phyloP scores from a whole-genome alignment of 2,797 vertebrate genomes.

The Siniperca scherzeri region DNA sequence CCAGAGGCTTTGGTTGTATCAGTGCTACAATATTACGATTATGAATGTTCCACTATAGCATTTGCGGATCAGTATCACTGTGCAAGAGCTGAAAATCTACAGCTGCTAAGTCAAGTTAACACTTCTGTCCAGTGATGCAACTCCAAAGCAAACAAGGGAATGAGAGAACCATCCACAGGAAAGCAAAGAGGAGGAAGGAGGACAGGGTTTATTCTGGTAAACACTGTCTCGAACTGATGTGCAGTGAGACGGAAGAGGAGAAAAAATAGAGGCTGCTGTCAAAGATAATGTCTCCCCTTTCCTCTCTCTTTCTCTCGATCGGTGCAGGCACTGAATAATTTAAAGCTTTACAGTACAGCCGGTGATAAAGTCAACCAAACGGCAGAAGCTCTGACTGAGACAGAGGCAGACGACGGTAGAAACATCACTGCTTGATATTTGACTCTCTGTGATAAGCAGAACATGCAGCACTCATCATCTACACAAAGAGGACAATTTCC shows the following conservation, averaged over 20 bases:
- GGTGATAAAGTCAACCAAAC: slow-evolving; percentile 71
- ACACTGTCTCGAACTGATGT: slow-evolving; percentile 62
- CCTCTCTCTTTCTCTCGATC: slow-evolving; percentile 53
- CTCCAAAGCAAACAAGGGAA: slow-evolving; percentile 20
- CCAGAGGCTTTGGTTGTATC: neutral
- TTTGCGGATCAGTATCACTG: neutral
- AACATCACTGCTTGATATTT: slow-evolving; percentile 58
- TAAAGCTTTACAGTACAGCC: slow-evolving; percentile 74
- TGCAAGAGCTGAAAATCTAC: slow-evolving; percentile 2
- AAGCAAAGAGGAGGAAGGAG: slow-evolving; percentile 42
- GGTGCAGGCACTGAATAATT: slow-evolving; percentile 75
- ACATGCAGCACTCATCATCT: slow-evolving; percentile 36
- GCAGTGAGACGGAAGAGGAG: slow-evolving; percentile 66
- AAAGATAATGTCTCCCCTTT: slow-evolving; percentile 58
- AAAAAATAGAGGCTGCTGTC: slow-evolving; percentile 65
- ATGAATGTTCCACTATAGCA: neutral
- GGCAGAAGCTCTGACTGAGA: slow-evolving; percentile 58
- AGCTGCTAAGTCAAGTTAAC: slow-evolving; percentile 39
- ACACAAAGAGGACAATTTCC: slow-evolving; percentile 49
- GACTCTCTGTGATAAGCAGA: slow-evolving; percentile 58
- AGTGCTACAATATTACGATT: neutral
- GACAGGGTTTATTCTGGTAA: slow-evolving; percentile 62
- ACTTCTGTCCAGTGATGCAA: slow-evolving; percentile 3
- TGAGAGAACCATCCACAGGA: slow-evolving; percentile 16
- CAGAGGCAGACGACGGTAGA: slow-evolving; percentile 50